Conservation (phyloP, 2,888 invertebrate genomes). For the Oeneis ivallda region DNA sequence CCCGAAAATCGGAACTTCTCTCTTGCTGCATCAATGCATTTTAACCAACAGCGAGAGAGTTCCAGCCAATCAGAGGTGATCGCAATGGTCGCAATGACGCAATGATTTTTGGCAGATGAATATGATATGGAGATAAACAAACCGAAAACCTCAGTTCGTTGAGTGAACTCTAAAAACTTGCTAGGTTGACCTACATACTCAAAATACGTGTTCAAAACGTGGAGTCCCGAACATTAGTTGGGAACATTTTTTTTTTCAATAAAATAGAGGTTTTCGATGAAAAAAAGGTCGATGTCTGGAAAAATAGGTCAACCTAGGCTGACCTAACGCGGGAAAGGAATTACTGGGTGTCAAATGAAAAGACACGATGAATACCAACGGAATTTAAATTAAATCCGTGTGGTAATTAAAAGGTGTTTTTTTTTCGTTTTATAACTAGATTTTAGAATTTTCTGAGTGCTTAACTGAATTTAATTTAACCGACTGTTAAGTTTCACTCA, state of each 20-base stretch:
- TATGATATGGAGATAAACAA: too few relatives aligned
- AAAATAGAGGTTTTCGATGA: constrained; percentile 12
- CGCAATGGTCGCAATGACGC: too few relatives aligned
- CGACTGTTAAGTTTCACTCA: not conserved
- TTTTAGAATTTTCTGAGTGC: not conserved
- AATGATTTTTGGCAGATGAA: too few relatives aligned
- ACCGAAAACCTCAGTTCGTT: not conserved
- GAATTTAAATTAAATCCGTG: constrained; percentile 14
- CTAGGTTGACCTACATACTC: not conserved
- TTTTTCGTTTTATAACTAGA: not conserved
- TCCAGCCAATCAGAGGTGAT: too few relatives aligned
- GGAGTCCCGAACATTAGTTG: not conserved
- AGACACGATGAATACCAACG: constrained; percentile 7
- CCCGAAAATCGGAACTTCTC: too few relatives aligned
- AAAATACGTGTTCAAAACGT: not conserved
- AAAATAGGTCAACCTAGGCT: constrained; percentile 16
- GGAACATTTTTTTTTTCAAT: not conserved
- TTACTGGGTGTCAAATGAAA: constrained; percentile 18
- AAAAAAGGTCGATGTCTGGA: constrained; percentile 10
- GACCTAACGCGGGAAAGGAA: constrained; percentile 14
- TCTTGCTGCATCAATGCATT: too few relatives aligned
- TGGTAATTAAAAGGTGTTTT: constrained; percentile 12
- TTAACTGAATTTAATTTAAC: too few relatives aligned
- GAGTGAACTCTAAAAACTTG: not conserved
- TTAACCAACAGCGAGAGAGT: too few relatives aligned